Evolutionary conservation across 1,140 invertebrate genomes (phyloP), one percentile per base, ranked within the genome.

Genomic region (Aphelinus atriplicis): DNA sequence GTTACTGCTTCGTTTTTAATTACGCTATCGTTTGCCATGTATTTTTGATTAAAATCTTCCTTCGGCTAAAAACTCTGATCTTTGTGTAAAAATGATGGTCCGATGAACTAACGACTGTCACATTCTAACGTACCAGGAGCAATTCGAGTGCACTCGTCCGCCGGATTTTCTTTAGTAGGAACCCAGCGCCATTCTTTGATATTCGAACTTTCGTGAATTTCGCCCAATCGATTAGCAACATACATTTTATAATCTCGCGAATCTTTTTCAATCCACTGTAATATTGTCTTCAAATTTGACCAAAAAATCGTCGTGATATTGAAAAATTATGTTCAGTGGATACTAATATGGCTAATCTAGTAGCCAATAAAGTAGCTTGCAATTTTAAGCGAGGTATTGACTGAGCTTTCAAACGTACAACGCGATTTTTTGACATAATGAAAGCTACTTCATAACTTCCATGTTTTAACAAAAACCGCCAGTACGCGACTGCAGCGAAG

Each of bases 111-210:
- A 4, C 61, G 61, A 63, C 43, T 45, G 42, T 10, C 45, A 26
- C 3, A 47, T 6, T 45, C 4, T 42, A 63, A 43, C 7, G 61
- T 43, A 26, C 42, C 43, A 47, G 26, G n/a, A 5, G 61, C n/a
- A 4, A 43, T 7, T 46, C 61, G 61, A 7, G 61, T 63, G 6
- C 42, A 3, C 6, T 63, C 61, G 45, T 90, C 88, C 2, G 87
- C 86, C 50, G 87, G 86, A 80, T 90, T 89, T 2, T 85, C 65
- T 43, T 68, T 58, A 1, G 84, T 81, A 7, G 69, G 53, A 1
- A 89, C 82, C 77, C 90, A 84, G 47, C 56, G 26, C 89, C 88
- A 90, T 45, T 85, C 71, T n/a, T 67, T 48, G 1, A 57, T 46
- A 7, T 73, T 56, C 7, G 80, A 71, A 43, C 73, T 62, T n/a